A percentile compares a stretch with the other conserved stretches of the same genome.
These are phyloP conservation scores for Leptopilina syphax DNA, from an alignment of 2,888 invertebrate genomes.

Conservation along the genomic window DNA sequence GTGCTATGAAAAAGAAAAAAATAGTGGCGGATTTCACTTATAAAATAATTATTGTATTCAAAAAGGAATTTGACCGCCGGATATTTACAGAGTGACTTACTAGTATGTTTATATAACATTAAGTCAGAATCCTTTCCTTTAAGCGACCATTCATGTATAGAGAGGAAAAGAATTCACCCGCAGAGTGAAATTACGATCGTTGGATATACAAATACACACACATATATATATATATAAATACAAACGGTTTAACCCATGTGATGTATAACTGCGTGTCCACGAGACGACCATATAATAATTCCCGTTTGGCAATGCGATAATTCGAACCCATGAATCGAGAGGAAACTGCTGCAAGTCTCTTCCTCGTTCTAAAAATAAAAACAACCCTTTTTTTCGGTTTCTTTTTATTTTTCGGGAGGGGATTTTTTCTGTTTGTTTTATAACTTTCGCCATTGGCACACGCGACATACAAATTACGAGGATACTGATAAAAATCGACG, in stretches of 20 bases:
- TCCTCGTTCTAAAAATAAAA: conserved; percentile 22
- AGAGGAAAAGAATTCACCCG: conserved; percentile 29
- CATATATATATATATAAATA: no score
- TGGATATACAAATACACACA: no score
- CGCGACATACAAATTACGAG: conserved; percentile 26
- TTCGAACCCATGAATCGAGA: conserved; percentile 36
- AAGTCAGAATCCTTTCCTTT: conserved; percentile 33
- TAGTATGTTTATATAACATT: conserved; percentile 14
- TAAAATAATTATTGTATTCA: not conserved
- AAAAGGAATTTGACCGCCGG: not conserved
- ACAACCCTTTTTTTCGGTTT: conserved; percentile 11
- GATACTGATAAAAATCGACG: conserved; percentile 28
- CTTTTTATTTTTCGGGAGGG: no score
- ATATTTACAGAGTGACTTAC: conserved; percentile 35
- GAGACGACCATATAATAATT: conserved; percentile 25
- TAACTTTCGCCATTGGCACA: conserved; percentile 25
- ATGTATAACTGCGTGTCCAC: conserved; percentile 20
- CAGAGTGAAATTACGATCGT: conserved; percentile 31
- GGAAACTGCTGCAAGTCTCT: conserved; percentile 19
- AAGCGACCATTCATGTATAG: conserved; percentile 37
- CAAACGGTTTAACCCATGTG: not conserved
- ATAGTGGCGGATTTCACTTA: not conserved
- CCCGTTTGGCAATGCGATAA: conserved; percentile 32
- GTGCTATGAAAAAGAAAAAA: not conserved
- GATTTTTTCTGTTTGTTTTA: not conserved